A percentile compares a stretch with the other conserved stretches of the same genome.
Evolutionary conservation across 2,113 vertebrate genomes (phyloP).

Genomic region (Pogona vitticeps): DNA sequence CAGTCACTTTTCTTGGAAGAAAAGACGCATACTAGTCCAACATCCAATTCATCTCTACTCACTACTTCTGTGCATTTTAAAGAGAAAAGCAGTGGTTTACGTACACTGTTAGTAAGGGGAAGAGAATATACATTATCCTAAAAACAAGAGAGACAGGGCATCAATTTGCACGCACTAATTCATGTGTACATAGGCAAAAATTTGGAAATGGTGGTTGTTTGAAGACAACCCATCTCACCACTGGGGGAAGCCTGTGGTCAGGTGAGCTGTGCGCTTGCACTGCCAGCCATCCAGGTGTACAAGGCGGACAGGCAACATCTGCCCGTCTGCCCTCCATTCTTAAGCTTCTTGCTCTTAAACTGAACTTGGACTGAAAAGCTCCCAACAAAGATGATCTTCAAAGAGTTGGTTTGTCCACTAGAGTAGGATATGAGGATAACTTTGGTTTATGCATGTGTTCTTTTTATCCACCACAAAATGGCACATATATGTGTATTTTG

Average conservation of each 20-base stretch:
- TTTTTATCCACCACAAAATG: neutral
- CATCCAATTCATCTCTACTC: neutral
- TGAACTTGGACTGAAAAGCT: neutral
- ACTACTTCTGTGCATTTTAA: neutral
- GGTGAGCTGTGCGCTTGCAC: neutral
- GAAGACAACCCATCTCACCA: neutral
- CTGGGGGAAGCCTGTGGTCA: neutral
- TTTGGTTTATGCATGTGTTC: neutral
- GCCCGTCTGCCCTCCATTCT: neutral
- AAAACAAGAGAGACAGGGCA: neutral
- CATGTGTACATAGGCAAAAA: neutral
- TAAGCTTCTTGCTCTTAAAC: neutral
- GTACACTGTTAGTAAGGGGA: neutral
- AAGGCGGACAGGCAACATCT: neutral
- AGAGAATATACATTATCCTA: neutral
- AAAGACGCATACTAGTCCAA: neutral
- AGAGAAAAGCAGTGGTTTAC: neutral
- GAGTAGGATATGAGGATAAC: neutral
- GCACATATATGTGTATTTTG: too few species aligned
- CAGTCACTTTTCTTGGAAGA: neutral
- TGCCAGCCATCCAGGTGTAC: neutral
- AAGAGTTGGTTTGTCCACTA: neutral
- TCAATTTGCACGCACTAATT: neutral
- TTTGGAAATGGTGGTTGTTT: neutral
- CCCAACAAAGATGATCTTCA: neutral